phyloP scores from a whole-genome alignment of 2,888 invertebrate genomes.

The Amphipoea lucens region DNA sequence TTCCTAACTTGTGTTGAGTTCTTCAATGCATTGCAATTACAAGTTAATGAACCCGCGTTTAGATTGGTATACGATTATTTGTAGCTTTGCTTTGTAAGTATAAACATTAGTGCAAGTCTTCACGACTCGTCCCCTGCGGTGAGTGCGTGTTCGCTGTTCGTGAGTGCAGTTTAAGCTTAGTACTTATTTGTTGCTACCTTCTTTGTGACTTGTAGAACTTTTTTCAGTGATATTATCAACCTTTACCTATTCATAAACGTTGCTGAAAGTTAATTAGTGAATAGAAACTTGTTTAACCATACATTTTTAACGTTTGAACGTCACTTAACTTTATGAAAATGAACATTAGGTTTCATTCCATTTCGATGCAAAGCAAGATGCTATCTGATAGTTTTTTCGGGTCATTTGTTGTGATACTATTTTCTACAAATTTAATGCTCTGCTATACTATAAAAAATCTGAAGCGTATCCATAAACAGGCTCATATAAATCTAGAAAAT shows the following conservation, averaged over 20 bases:
- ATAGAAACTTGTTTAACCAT: too few relatives aligned
- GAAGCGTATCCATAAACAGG: background rate
- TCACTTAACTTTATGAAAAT: too few relatives aligned
- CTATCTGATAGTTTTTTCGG: background rate
- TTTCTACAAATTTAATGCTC: background rate
- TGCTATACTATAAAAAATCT: background rate
- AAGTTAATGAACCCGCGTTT: constrained; percentile 61
- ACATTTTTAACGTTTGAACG: too few relatives aligned
- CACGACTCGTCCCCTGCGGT: constrained; percentile 31
- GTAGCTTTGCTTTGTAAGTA: constrained; percentile 44
- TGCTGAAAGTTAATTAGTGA: too few relatives aligned
- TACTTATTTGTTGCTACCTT: background rate
- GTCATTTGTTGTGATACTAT: background rate
- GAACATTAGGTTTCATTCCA: background rate
- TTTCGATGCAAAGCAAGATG: background rate
- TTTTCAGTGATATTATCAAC: background rate
- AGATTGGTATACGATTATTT: constrained; percentile 57
- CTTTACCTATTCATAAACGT: too few relatives aligned
- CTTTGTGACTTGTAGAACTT: background rate
- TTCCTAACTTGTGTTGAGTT: constrained; percentile 16
- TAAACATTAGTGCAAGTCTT: constrained; percentile 41
- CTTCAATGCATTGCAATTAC: constrained; percentile 55
- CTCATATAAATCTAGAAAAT: background rate
- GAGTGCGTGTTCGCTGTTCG: background rate
- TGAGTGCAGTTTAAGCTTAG: constrained; percentile 3